These are phyloP conservation scores for Oopsacas minuta DNA, from an alignment of 37 sponge, comb jelly and placozoan species.

Conservation along the genomic window DNA sequence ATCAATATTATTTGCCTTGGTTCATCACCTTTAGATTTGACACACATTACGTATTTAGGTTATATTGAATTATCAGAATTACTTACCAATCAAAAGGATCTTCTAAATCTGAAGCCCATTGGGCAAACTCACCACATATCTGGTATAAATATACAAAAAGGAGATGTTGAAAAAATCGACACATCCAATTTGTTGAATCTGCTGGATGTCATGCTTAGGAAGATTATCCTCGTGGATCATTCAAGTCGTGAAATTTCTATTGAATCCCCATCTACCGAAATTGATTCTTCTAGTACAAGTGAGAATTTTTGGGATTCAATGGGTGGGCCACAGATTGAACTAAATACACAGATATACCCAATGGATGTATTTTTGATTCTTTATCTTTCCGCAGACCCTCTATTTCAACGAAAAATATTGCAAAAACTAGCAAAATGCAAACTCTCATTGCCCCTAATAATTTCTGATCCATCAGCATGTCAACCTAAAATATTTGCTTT, in stretches of 20 bases:
- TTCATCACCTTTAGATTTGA: no score
- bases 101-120: not conserved
- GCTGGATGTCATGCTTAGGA: not conserved
- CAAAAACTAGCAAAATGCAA: conserved; percentile 18
- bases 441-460: conserved; percentile 14
- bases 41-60: not conserved
- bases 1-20: not conserved
- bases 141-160: not conserved
- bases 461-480: conserved; percentile 18
- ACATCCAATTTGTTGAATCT: not conserved
- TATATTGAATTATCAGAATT: not conserved
- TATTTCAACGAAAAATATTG: conserved; percentile 24
- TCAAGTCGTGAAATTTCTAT: not conserved
- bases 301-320: not conserved
- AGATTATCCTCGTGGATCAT: not conserved
- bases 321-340: not conserved
- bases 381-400: conserved; percentile 22
- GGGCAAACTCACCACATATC: not conserved
- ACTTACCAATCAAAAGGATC: not conserved
- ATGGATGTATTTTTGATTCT: conserved; percentile 21
- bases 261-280: not conserved
- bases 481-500: not conserved
- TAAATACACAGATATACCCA: not conserved
- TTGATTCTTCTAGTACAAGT: not conserved
- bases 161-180: not conserved